Base-by-base conservation (phyloP, 2,888 invertebrate species). In the Dasypogon diadema region DNA sequence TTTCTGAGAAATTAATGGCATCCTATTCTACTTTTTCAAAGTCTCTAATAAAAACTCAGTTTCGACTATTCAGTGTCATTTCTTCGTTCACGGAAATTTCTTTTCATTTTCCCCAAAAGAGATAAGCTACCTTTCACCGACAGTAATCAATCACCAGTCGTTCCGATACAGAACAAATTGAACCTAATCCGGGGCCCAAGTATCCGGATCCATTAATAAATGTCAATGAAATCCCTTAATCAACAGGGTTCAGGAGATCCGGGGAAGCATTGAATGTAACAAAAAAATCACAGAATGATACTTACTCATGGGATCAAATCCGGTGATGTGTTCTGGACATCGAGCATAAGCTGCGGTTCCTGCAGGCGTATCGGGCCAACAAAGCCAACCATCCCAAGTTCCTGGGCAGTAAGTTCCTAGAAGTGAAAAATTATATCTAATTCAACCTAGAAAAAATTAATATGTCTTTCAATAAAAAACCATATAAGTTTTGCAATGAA, bases 341-440 rank as follows among this genome's bases (percentile, higher is more conserved):
- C 87, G 88, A 79, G 89, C 90, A 84, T 87, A 89, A 46, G 91
- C 93, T 74, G 89, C 88, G 79, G 86, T 83, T 80, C 92, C 93
- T 81, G 91, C 88, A 46, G 88, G 87, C 12, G 95, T 94, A 87
- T 91, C 90, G 78, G 92, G 92, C 85, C 91, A 91, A 84, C 95
- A 96, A 24, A 91, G 89, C 94, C 94, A 95, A 68, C 91, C 91
- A 86, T 96, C 95, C 87, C 92, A 96, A 26, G 91, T 91, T 79
- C 92, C 91, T 56, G 89, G 89, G 84, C 94, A 94, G 86, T 89
- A 90, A 55, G 87, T 80, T 21, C 87, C 92, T 91, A 79, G n/a
- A n/a, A n/a, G n/a, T n/a, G n/a, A n/a, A n/a, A n/a, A n/a, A n/a
- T n/a, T n/a, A n/a, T n/a, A n/a, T n/a, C n/a, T n/a, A n/a, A n/a